phyloP scores from a whole-genome alignment of 2,888 invertebrate species.

The Clanis bilineata region DNA sequence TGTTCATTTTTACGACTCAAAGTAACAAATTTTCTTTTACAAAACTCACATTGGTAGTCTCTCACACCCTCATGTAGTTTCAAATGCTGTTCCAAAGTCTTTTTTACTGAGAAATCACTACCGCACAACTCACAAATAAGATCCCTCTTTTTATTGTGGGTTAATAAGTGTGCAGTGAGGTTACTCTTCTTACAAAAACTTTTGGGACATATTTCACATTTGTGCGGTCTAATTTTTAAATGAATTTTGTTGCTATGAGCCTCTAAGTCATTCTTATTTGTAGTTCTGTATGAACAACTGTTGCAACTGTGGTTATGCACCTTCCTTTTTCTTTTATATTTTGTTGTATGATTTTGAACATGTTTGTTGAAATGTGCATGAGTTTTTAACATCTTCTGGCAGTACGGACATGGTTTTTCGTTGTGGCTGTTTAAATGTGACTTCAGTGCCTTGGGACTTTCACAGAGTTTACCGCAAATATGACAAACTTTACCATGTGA shows the following conservation, averaged over 20 bases:
- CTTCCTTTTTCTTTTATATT: slow-evolving; percentile 29
- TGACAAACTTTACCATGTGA: background rate
- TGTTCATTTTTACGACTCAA: slow-evolving; percentile 57
- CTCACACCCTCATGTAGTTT: slow-evolving; percentile 51
- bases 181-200: slow-evolving; percentile 58
- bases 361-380: slow-evolving; percentile 28
- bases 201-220: slow-evolving; percentile 52
- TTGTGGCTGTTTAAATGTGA: background rate
- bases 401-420: background rate
- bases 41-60: slow-evolving; percentile 53
- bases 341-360: slow-evolving; percentile 36
- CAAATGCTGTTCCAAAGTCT: slow-evolving; percentile 53
- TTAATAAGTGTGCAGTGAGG: slow-evolving; percentile 46
- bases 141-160: slow-evolving; percentile 42
- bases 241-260: slow-evolving; percentile 59
- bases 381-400: background rate
- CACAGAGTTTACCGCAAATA: background rate
- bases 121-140: slow-evolving; percentile 59
- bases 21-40: slow-evolving; percentile 50
- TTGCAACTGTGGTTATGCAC: slow-evolving; percentile 39
- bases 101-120: slow-evolving; percentile 48
- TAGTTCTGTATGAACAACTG: slow-evolving; percentile 45
- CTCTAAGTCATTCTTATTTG: slow-evolving; percentile 48
- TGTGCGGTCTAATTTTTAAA: slow-evolving; percentile 44
- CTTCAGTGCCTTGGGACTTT: background rate